Conservation (phyloP, 2,888 invertebrate genomes). For the Portevinia maculata region DNA sequence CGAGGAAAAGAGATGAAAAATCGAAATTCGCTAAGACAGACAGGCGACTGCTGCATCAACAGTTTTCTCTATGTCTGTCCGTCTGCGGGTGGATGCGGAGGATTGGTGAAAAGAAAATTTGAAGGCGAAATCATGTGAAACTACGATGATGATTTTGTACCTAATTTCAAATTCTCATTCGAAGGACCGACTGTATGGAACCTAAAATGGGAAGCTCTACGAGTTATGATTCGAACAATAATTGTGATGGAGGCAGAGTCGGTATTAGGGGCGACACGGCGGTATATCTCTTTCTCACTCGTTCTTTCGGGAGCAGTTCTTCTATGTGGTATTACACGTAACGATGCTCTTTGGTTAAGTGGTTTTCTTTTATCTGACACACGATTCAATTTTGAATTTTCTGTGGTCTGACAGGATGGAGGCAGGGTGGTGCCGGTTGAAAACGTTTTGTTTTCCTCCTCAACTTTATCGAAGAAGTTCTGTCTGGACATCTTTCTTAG, state of each 20-base stretch:
- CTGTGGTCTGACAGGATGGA: constrained; percentile 24
- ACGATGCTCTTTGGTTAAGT: constrained; percentile 68
- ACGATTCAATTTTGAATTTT: constrained; percentile 63
- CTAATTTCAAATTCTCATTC: constrained; percentile 62
- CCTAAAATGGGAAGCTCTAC: constrained; percentile 22
- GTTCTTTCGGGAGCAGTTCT: neutral
- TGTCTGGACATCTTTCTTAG: neutral
- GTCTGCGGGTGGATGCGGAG: neutral
- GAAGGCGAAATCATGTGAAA: constrained; percentile 50
- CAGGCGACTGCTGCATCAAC: constrained; percentile 74
- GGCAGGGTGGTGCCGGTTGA: neutral
- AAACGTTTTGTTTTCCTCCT: constrained; percentile 37
- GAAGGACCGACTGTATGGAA: constrained; percentile 36
- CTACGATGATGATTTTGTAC: constrained; percentile 53
- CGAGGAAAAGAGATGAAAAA: constrained; percentile 23
- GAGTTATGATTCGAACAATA: constrained; percentile 37
- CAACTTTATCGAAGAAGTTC: constrained; percentile 33
- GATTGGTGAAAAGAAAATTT: constrained; percentile 15
- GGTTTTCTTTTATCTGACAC: constrained; percentile 70
- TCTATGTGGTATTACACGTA: constrained; percentile 33
- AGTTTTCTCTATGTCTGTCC: constrained; percentile 55
- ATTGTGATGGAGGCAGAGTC: constrained; percentile 45
- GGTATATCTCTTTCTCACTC: neutral
- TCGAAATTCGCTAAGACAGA: constrained; percentile 68
- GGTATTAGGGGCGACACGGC: constrained; percentile 15